phyloP scores from a whole-genome alignment of 2,888 invertebrate genomes.

The Drosophila vallismaia region DNA sequence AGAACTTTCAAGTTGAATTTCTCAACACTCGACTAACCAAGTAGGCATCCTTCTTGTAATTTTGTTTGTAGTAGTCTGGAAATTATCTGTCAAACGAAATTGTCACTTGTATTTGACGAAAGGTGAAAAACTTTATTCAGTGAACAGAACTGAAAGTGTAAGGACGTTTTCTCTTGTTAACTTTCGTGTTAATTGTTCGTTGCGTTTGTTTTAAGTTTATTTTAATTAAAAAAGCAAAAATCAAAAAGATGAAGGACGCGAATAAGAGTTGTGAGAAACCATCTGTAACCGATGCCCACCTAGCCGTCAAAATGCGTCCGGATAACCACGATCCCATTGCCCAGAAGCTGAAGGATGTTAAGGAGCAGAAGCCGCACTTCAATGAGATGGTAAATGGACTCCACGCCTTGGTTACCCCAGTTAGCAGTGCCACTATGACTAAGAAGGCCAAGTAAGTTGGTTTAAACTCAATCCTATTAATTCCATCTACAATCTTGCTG shows the following conservation, averaged over 20 bases:
- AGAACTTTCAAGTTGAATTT: background rate
- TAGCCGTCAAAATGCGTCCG: background rate
- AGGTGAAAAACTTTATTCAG: background rate
- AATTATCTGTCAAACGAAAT: background rate
- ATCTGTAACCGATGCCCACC: background rate
- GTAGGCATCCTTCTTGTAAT: background rate
- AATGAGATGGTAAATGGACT: background rate
- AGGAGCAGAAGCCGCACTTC: background rate
- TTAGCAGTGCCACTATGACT: background rate
- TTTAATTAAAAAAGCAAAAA: background rate
- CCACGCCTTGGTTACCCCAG: background rate
- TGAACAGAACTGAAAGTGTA: background rate
- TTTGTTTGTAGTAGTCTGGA: background rate
- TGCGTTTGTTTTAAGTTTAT: background rate
- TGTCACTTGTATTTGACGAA: background rate
- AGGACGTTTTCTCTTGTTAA: background rate
- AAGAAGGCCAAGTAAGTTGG: background rate
- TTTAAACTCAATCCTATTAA: no score
- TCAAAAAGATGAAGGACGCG: background rate
- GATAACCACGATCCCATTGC: background rate
- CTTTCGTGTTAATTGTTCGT: background rate
- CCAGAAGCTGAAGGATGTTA: background rate
- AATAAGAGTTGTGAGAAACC: background rate
- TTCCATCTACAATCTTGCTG: no score
- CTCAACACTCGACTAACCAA: background rate